Percentiles rank a stretch among this genome's conserved stretches.
Conservation (phyloP, 2,797 vertebrate genomes). For the Chrysocyon brachyurus region DNA sequence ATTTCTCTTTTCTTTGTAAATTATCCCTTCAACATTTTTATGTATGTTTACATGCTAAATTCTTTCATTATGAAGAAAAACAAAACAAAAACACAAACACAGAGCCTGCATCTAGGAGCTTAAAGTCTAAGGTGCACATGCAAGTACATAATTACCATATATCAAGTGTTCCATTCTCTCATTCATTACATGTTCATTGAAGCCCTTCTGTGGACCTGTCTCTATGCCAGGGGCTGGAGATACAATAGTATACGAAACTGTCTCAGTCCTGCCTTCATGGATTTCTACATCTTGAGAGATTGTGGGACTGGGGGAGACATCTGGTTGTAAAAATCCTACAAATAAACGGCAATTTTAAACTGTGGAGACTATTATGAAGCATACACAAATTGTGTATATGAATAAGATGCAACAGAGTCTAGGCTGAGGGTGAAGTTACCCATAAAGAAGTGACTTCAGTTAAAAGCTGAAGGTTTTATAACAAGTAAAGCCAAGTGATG, state of each 20-base stretch:
- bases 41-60: background rate
- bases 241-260: background rate
- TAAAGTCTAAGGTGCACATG: background rate
- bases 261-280: background rate
- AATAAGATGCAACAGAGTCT: background rate
- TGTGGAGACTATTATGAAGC: background rate
- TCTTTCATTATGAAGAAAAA: background rate
- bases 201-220: background rate
- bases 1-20: background rate
- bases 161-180: background rate
- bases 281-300: background rate
- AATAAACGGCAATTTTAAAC: background rate
- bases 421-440: background rate
- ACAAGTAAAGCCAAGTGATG: background rate
- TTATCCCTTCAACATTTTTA: background rate
- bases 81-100: background rate
- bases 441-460: background rate
- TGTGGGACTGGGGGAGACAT: background rate
- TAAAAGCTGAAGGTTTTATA: background rate
- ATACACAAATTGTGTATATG: too few species aligned
- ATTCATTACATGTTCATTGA: background rate
- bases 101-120: background rate
- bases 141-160: background rate
- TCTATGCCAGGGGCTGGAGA: background rate
- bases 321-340: background rate